phyloP scores from a whole-genome alignment of 2,113 vertebrate species.

The Dicrurus megarhynchus region DNA sequence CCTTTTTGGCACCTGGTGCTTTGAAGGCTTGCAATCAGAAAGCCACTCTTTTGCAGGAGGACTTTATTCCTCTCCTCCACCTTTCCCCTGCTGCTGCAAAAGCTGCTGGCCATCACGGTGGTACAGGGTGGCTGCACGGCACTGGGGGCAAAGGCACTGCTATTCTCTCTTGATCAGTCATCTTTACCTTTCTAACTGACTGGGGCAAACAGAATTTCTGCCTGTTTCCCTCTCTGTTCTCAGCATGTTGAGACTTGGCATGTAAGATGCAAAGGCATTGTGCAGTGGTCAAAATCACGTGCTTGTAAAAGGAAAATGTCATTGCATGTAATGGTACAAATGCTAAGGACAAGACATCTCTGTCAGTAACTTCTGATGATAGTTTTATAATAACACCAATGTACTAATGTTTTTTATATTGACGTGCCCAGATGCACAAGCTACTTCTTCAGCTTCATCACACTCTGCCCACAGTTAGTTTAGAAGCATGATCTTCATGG shows the following conservation, averaged over 20 bases:
- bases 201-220: not conserved
- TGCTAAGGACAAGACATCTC: not conserved
- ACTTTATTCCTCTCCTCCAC: not conserved
- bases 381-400: not conserved
- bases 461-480: not conserved
- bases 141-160: rapidly evolving
- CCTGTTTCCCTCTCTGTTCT: not conserved
- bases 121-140: rapidly evolving
- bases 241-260: not conserved
- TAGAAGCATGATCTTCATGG: not conserved
- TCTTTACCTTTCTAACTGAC: not conserved
- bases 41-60: not conserved
- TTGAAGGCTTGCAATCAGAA: not conserved
- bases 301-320: not conserved
- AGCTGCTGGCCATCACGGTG: rapidly evolving
- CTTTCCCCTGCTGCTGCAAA: not conserved
- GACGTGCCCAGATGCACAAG: not conserved
- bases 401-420: not conserved
- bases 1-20: not conserved
- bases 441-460: not conserved
- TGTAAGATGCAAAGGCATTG: rapidly evolving
- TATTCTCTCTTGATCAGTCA: not conserved
- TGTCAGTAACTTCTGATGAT: not conserved
- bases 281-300: not conserved
- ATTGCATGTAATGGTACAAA: not conserved